Percentiles rank a stretch among this genome's conserved stretches.
phyloP scores from a whole-genome alignment of 2,888 invertebrate genomes.

The Hypomecis punctinalis region DNA sequence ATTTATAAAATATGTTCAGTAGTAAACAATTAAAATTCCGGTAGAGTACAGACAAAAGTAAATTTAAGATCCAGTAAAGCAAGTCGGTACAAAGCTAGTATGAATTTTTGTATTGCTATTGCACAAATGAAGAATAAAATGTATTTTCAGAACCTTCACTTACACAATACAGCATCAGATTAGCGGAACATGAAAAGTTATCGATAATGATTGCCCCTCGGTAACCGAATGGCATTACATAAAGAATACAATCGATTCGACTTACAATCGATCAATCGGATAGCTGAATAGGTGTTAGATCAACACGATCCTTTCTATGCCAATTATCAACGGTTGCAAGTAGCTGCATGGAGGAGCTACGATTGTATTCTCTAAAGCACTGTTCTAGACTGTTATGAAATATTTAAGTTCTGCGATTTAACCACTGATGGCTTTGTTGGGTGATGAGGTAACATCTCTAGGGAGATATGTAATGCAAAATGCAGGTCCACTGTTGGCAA shows the following conservation, averaged over 20 bases:
- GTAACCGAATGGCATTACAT: slow-evolving; percentile 23
- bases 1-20: too few relatives aligned
- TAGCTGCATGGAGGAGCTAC: background rate
- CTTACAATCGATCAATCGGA: slow-evolving; percentile 33
- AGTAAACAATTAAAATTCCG: too few relatives aligned
- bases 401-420: background rate
- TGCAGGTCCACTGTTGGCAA: slow-evolving; percentile 45
- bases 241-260: slow-evolving; percentile 36
- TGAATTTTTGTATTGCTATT: too few relatives aligned
- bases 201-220: slow-evolving; percentile 13
- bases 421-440: background rate
- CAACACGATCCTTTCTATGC: slow-evolving; percentile 43
- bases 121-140: too few relatives aligned
- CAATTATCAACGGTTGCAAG: too few relatives aligned
- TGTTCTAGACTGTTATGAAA: background rate
- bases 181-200: slow-evolving; percentile 3
- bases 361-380: background rate
- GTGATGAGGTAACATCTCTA: slow-evolving; percentile 41
- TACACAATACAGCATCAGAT: slow-evolving; percentile 10
- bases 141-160: background rate
- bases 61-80: too few relatives aligned
- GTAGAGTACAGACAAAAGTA: too few relatives aligned
- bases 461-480: slow-evolving; percentile 47
- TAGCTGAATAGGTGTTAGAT: slow-evolving; percentile 29
- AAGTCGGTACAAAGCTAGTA: too few relatives aligned